phyloP scores from a whole-genome alignment of 2,113 vertebrate genomes.

The Eubucco bourcierii region DNA sequence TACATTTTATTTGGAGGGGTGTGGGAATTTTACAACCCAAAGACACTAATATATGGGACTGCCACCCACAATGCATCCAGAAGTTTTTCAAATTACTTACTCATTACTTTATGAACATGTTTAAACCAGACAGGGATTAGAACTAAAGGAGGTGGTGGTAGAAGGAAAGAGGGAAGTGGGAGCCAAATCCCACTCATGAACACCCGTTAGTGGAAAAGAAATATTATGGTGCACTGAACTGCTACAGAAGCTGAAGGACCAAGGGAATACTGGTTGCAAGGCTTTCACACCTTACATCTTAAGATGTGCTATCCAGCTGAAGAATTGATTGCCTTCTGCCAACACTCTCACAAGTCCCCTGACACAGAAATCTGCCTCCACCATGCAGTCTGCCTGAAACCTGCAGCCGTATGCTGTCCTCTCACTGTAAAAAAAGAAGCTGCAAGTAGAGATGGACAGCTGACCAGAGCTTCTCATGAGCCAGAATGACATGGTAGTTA shows the following conservation, averaged over 20 bases:
- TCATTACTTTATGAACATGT: background rate
- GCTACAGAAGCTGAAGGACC: background rate
- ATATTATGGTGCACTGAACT: background rate
- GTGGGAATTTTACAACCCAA: no score
- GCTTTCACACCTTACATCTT: background rate
- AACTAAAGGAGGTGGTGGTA: background rate
- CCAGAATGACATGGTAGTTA: background rate
- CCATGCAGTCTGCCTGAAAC: background rate
- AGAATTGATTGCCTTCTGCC: background rate
- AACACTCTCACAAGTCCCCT: background rate
- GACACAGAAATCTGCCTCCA: background rate
- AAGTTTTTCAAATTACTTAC: background rate
- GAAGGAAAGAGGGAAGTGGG: background rate
- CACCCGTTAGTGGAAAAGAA: background rate
- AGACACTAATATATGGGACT: background rate
- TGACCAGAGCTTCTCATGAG: background rate
- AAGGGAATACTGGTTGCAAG: background rate
- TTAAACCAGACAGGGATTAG: background rate
- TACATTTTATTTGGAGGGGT: no score
- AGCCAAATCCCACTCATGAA: background rate
- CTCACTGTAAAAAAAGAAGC: background rate
- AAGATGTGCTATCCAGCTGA: background rate
- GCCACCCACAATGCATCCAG: rapidly evolving
- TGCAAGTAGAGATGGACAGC: background rate
- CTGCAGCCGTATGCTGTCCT: background rate